Conservation (phyloP, 2,113 vertebrate species). For the Burhinus oedicnemus region DNA sequence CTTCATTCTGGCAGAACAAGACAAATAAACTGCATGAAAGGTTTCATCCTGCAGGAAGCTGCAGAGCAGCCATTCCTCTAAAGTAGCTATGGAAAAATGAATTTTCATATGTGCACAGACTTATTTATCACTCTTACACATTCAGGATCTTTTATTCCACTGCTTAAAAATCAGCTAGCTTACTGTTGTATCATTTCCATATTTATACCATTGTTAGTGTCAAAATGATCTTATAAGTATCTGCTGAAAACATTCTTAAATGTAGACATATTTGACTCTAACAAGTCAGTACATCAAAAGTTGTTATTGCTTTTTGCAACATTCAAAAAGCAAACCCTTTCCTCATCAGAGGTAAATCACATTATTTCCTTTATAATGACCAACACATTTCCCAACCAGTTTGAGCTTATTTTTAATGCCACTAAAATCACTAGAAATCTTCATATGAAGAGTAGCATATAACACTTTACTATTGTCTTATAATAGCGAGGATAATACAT, state of each 20-base stretch:
- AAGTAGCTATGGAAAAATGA: neutral
- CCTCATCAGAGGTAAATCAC: neutral
- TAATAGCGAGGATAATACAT: neutral
- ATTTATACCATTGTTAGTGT: neutral
- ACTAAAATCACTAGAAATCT: neutral
- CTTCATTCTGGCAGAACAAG: neutral
- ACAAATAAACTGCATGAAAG: neutral
- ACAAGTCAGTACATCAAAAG: neutral
- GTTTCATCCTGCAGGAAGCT: neutral
- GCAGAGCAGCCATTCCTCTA: neutral
- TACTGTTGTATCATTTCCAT: neutral
- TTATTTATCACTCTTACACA: accelerated
- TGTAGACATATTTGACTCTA: neutral
- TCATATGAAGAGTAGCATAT: neutral
- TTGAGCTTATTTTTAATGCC: neutral
- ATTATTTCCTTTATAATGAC: neutral
- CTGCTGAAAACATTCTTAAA: neutral
- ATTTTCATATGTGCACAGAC: neutral
- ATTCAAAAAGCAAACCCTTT: neutral
- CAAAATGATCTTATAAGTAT: neutral
- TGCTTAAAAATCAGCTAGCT: neutral
- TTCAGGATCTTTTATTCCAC: neutral
- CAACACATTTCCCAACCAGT: neutral
- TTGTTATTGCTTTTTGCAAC: neutral
- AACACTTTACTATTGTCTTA: neutral